Evolutionary conservation across 2,113 vertebrate species (phyloP).

Genomic region (Mobula birostris): DNA sequence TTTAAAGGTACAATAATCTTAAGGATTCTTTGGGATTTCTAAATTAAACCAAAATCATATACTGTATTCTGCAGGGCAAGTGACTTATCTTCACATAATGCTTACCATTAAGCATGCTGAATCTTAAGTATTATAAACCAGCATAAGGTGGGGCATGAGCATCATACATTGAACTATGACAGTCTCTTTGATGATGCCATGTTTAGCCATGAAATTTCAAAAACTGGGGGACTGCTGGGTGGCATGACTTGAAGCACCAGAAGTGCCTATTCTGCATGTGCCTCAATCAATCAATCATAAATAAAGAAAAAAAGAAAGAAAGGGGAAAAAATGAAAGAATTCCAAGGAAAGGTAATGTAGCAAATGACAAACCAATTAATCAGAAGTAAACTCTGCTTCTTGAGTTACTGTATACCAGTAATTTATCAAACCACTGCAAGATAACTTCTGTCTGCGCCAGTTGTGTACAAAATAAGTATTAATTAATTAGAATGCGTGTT

Average conservation of each 20-base stretch:
- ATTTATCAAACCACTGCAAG: not conserved
- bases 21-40: not conserved
- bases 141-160: not conserved
- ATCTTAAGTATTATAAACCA: not conserved
- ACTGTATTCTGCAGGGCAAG: too few species aligned
- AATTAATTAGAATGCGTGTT: too few species aligned
- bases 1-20: not conserved
- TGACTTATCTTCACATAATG: not conserved
- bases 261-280: too few species aligned
- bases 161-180: not conserved
- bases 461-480: not conserved
- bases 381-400: not conserved
- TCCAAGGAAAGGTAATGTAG: not conserved
- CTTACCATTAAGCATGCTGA: not conserved
- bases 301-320: too few species aligned
- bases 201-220: not conserved
- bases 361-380: not conserved
- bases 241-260: too few species aligned
- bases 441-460: not conserved
- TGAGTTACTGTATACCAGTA: not conserved
- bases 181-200: not conserved
- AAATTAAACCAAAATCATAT: not conserved
- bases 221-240: not conserved
- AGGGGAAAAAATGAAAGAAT: not conserved
- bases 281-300: too few species aligned